A percentile compares a stretch with the other conserved stretches of the same genome.
Conservation (phyloP, 2,797 vertebrate genomes). For the Mormyrops attenuatus region DNA sequence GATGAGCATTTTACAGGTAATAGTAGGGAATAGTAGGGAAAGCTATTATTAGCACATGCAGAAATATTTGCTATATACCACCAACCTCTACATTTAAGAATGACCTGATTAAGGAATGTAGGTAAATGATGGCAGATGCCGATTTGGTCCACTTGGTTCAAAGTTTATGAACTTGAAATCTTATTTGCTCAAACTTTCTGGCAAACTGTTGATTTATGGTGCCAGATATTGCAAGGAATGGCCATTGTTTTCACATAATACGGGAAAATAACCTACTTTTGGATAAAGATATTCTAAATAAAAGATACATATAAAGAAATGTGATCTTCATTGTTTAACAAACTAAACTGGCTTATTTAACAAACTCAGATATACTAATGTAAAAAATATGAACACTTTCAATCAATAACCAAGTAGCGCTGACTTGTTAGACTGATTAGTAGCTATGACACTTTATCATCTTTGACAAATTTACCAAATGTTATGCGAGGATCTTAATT, state of each 20-base stretch:
- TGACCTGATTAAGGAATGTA: background rate
- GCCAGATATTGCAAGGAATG: background rate
- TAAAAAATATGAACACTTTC: background rate
- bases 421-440: no score
- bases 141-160: background rate
- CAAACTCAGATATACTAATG: background rate
- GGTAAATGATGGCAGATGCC: background rate
- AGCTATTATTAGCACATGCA: background rate
- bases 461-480: background rate
- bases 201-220: background rate
- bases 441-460: no score
- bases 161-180: background rate
- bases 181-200: background rate
- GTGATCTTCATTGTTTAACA: background rate
- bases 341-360: background rate
- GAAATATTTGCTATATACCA: background rate
- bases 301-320: background rate
- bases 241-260: background rate
- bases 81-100: background rate
- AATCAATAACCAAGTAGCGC: background rate
- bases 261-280: background rate
- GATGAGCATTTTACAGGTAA: background rate
- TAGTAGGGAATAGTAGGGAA: background rate
- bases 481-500: background rate
- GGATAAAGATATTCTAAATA: background rate